Base-by-base conservation (phyloP, 2,888 invertebrate genomes). In the Villa cingulata region DNA sequence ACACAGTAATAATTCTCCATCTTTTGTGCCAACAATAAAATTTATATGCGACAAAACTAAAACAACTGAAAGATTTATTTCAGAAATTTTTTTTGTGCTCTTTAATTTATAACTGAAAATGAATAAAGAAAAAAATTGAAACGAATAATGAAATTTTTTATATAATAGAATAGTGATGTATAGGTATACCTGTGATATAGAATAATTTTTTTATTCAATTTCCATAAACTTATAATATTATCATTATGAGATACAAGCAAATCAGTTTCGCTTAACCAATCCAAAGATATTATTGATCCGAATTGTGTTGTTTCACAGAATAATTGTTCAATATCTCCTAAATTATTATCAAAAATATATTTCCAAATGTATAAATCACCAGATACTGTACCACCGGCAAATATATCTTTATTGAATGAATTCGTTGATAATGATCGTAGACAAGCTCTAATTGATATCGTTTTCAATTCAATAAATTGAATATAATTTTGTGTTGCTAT, bases 291-390 rank as follows among this genome's bases (percentile, higher is more conserved):
- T 15, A 64, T 63, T 4, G 55, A 59, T 3, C 66, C 66, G 44
- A 64, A 56, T 5, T 57, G 48, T 3, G 60, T 57, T 4, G 59
- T 56, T 4, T 57, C 55, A 34, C 58, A 62, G 42, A 59, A 58
- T 2, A 67, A 40, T 50, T 67, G 65, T 7, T 51, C 55, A 1
- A 68, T 52, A 12, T 62, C 61, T 29, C 51, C 53, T 42, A 18
- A 23, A 16, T 54, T 48, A 37, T 48, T 46, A 14, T 49, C 46
- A 14, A 46, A 49, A 12, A 51, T 49, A 17, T 63, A 66, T 15
- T 57, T 52, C 69, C 69, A 69, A 20, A 69, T 45, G 29, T 62
- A 62, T 16, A 68, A 56, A 45, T 68, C 68, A 1, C 68, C 66
- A 39, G 64, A 62, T 46, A 65, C 57, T 18, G 62, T 66, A 14